Percentiles rank a stretch among this genome's conserved stretches.
Evolutionary conservation across 2,797 vertebrate species (phyloP).

Genomic region (Apogon talboti): DNA sequence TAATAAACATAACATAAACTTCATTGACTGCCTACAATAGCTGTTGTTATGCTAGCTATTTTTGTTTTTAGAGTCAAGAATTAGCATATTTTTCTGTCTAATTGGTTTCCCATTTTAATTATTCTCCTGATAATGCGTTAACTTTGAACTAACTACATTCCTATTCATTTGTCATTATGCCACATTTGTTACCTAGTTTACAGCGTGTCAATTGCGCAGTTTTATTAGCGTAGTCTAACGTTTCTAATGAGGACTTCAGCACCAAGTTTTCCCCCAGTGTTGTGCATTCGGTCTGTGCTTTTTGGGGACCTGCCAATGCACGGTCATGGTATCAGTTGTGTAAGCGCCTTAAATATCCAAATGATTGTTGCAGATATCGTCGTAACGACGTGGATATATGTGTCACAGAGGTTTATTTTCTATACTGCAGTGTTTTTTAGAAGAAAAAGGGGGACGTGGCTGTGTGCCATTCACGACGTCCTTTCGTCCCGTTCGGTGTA

Average conservation of each 20-base stretch:
- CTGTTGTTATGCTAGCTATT: not conserved
- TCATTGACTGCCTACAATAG: not conserved
- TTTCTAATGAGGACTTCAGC: constrained; percentile 14
- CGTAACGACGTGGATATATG: not conserved
- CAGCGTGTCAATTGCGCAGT: constrained; percentile 13
- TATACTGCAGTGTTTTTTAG: not conserved
- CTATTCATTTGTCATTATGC: not conserved
- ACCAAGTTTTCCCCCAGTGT: constrained; percentile 21
- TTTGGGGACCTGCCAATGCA: constrained; percentile 20
- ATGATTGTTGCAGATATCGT: not conserved
- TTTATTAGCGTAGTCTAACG: constrained; percentile 11
- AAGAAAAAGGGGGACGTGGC: not conserved
- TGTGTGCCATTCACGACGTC: constrained; percentile 31
- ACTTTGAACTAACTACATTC: not conserved
- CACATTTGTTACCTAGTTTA: not conserved
- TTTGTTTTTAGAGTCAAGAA: not conserved
- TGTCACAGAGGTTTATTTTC: not conserved
- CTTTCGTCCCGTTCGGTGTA: constrained; percentile 15
- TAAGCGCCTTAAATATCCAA: not conserved
- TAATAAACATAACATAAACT: not conserved
- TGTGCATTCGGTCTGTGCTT: not conserved
- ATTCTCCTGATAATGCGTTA: no score
- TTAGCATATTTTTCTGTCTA: no score
- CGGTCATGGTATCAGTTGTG: constrained; percentile 13
- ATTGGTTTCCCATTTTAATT: no score